These are phyloP conservation scores for Vanacampus margaritifer DNA, from an alignment of 2,113 vertebrate genomes.

Conservation along the genomic window DNA sequence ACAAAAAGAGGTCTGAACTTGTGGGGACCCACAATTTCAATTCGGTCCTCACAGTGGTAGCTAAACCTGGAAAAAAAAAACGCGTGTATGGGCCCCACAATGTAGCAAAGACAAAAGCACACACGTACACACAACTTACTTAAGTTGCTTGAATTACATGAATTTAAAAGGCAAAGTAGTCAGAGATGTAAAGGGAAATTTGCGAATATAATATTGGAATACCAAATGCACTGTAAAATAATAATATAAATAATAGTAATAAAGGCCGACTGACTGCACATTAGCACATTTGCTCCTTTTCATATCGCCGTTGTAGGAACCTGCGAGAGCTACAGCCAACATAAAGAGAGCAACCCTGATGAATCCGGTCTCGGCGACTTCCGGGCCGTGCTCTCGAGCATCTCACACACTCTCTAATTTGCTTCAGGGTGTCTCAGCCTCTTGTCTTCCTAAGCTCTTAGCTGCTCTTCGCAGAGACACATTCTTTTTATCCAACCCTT, in stretches of 20 bases:
- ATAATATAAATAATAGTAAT: too few species aligned
- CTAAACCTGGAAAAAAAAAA: too few species aligned
- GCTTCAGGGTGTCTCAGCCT: not conserved
- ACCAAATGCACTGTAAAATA: not conserved
- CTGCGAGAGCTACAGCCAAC: not conserved
- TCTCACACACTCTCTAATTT: not conserved
- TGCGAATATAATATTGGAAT: not conserved
- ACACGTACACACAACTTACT: not conserved
- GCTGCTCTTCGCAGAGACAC: not conserved
- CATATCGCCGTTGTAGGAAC: too few species aligned
- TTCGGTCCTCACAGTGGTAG: too few species aligned
- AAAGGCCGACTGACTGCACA: too few species aligned
- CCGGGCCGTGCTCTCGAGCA: not conserved
- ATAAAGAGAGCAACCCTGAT: not conserved
- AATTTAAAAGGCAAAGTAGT: slow-evolving; percentile 42
- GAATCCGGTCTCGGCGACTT: not conserved
- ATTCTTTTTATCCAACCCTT: not conserved
- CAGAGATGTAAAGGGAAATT: slow-evolving; percentile 38
- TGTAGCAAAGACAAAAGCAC: too few species aligned
- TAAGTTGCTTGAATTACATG: not conserved
- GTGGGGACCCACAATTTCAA: too few species aligned
- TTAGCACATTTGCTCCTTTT: too few species aligned
- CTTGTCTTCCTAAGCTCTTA: not conserved
- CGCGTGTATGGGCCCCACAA: too few species aligned
- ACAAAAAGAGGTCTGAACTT: too few species aligned